Evolutionary conservation across 1,140 invertebrate species (phyloP).

Genomic region (Brachionus manjavacas): DNA sequence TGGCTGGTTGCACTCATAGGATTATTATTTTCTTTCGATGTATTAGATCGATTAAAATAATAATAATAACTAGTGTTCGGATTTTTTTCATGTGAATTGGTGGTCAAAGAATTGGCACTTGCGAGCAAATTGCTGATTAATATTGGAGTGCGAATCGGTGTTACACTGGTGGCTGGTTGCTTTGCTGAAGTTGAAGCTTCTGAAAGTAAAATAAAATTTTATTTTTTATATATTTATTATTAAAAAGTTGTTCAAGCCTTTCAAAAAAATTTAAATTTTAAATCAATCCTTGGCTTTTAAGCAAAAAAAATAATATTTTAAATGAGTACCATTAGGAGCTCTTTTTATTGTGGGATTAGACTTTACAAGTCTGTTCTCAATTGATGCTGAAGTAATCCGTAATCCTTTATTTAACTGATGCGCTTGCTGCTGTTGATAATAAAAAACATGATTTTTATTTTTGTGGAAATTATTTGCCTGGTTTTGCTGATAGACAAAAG

Average conservation of each 20-base stretch:
- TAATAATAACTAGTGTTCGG: neutral
- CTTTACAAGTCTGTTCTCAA: constrained; percentile 7
- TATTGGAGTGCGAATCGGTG: neutral
- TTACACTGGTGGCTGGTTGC: neutral
- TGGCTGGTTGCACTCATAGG: neutral
- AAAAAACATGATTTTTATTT: constrained; percentile 20
- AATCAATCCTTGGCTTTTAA: neutral
- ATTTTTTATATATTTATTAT: neutral
- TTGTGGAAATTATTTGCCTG: neutral
- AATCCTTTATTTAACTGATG: neutral
- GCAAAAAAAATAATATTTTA: neutral
- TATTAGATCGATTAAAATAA: neutral
- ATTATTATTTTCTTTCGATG: neutral
- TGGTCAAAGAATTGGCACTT: neutral
- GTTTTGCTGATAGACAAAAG: neutral
- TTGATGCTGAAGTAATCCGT: neutral
- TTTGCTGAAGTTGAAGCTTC: neutral
- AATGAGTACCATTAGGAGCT: neutral
- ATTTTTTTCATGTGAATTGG: neutral
- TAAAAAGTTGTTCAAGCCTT: neutral
- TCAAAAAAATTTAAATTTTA: neutral
- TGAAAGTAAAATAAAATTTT: neutral
- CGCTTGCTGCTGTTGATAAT: constrained; percentile 13
- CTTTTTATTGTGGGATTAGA: neutral
- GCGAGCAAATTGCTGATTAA: constrained; percentile 15